phyloP scores from a whole-genome alignment of 2,797 vertebrate genomes.

The Falco biarmicus region DNA sequence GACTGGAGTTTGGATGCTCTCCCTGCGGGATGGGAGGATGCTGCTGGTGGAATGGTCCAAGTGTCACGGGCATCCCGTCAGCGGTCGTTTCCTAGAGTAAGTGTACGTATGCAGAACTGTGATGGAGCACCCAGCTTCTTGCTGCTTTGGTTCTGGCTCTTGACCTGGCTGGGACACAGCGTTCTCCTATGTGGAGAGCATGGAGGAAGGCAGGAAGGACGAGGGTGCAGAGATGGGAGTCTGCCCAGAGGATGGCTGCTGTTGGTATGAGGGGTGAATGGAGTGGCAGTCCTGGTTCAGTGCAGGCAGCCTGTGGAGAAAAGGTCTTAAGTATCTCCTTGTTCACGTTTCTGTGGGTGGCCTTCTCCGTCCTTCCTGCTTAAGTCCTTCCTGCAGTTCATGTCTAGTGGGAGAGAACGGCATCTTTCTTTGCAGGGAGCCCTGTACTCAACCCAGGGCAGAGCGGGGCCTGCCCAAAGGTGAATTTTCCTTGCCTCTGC shows the following conservation, averaged over 20 bases:
- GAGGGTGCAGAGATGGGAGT: not conserved
- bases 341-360: not conserved
- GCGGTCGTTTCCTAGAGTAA: not conserved
- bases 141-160: not conserved
- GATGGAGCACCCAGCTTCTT: not conserved
- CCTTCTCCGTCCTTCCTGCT: not conserved
- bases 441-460: accelerated
- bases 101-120: not conserved
- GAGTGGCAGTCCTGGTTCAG: not conserved
- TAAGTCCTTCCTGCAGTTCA: not conserved
- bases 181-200: not conserved
- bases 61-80: not conserved
- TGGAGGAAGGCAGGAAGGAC: not conserved
- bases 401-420: not conserved
- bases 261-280: not conserved
- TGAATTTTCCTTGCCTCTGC: not conserved
- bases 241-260: not conserved
- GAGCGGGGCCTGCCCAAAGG: not conserved
- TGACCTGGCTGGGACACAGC: not conserved
- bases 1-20: not conserved
- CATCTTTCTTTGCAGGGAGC: not conserved
- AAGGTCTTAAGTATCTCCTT: not conserved
- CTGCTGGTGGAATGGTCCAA: not conserved
- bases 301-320: not conserved
- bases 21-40: not conserved